Base-by-base conservation (phyloP, 2,797 vertebrate genomes). In the Falco biarmicus region DNA sequence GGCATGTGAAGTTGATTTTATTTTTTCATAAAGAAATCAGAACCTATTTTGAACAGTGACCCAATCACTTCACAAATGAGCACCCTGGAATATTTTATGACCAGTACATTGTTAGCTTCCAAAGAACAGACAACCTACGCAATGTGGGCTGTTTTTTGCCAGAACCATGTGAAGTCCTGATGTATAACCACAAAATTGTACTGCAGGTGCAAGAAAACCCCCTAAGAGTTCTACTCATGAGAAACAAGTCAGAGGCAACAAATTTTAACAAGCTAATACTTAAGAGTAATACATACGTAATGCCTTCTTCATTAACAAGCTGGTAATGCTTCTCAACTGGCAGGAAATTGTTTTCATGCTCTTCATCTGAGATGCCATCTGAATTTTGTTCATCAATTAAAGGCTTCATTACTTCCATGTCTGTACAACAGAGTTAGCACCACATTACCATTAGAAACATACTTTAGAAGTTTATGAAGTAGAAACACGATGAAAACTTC, bases 351-450 rank as follows among this genome's bases (percentile, higher is more conserved):
- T 94, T 93, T 32, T 98, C 97, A 16, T 87, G 91, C 18, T 99
- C 98, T 37, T 98, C 98, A 41, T 99, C 99, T 1, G 98, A 98
- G 32, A 98, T 92, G 15, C 97, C 98, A 54, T 98, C 98, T 20
- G 97, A 97, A 84, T 95, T 94, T 65, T 96, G 97, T 43, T 98
- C 98, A 83, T 98, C 98, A 86, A 99, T 99, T 93, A 99, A 98
- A 54, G 98, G 98, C 37, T 98, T 98, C 98, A 99, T 98, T 82
- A 98, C 98, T 92, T 99, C 99, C 98, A 99, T 98, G 69, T 99
- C 98, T 99, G 89, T 32, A 87, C 54, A 94, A 89, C 10, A 95
- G 85, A 96, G 88, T 75, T 45, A 87, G 90, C 13, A 50, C 11
- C 41, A 21, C 24, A 37, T 95, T 18, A 91, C 21, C 47, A 53